Percentiles rank a stretch among this genome's conserved stretches.
phyloP scores from a whole-genome alignment of 92 coral and sea anemone genomes.

The Heteractis magnifica region DNA sequence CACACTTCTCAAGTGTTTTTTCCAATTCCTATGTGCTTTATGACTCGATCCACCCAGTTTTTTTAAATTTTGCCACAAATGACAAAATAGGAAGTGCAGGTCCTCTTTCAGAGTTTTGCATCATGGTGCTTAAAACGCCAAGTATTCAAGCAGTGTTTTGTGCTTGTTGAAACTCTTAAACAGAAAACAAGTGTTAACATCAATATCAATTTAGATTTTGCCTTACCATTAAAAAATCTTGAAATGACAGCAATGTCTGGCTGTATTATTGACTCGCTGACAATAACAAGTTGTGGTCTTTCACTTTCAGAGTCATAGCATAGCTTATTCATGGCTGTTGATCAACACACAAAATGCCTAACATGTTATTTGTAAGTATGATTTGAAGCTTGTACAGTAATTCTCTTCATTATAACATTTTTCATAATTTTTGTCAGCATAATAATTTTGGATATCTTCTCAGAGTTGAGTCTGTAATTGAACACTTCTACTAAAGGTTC shows the following conservation, averaged over 20 bases:
- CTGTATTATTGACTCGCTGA: constrained; percentile 8
- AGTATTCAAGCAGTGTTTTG: too few relatives aligned
- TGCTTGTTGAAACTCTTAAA: too few relatives aligned
- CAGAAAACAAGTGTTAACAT: too few relatives aligned
- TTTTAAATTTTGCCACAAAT: too few relatives aligned
- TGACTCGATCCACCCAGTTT: too few relatives aligned
- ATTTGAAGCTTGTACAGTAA: too few relatives aligned
- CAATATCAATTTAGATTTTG: not conserved
- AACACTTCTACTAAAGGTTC: constrained; percentile 6
- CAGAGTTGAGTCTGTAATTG: not conserved
- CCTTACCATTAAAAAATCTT: constrained; percentile 11
- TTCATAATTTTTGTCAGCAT: not conserved
- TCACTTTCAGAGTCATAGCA: constrained; percentile 7
- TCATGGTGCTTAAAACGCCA: too few relatives aligned
- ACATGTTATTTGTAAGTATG: not conserved
- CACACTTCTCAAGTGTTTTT: too few relatives aligned
- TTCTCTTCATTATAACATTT: too few relatives aligned
- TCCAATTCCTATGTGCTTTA: too few relatives aligned
- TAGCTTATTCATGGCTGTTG: constrained; percentile 12
- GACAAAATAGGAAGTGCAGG: too few relatives aligned
- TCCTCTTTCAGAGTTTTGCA: too few relatives aligned
- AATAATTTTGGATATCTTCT: not conserved
- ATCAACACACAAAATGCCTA: constrained; percentile 8
- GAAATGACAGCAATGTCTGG: constrained; percentile 8
- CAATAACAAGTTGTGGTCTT: constrained; percentile 12